Evolutionary conservation across 1,140 invertebrate genomes (phyloP), one percentile per base, ranked within the genome.

Genomic region (Pentalonia nigronervosa): DNA sequence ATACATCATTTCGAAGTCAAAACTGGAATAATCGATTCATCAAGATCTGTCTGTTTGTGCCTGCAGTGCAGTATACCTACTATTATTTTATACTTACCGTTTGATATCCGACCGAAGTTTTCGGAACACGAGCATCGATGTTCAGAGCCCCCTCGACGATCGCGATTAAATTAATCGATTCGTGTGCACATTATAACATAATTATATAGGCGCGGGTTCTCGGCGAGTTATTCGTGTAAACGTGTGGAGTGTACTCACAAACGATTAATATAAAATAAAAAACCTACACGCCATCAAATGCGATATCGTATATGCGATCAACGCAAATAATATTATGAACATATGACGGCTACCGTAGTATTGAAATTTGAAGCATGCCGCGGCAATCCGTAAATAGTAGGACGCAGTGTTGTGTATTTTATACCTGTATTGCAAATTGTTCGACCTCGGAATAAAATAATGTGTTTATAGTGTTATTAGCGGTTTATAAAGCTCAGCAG

Each of bases 111-210:
- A 76, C n/a, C 30, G 30, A 76, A 76, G n/a, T 76, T n/a, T 67
- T 6, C 60, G 30, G 9, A 11, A 67, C 60, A 67, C 60, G 60
- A 67, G 30, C 30, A n/a, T 67, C 30, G 60, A 67, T 67, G 60
- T 76, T 76, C n/a, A n/a, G 60, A 2, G 60, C 0, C 60, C 60
- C 60, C 60, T 76, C n/a, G 60, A 76, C 60, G 60, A 76, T n/a
- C 60, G 60, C 60, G 60, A 76, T n/a, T n/a, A 76, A 76, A n/a
- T 14, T 76, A 76, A 76, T 76, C 60, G 60, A 76, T 76, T 76
- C n/a, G 60, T 76, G 14, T 20, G 60, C 60, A 76, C 60, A 17
- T 17, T 76, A 34, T 76, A 76, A 76, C 14, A 76, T 76, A n/a
- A n/a, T n/a, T 76, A 76, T n/a, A 76, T n/a, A 20, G n/a, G 60